phyloP scores from a whole-genome alignment of 2,797 vertebrate genomes.

The Liasis olivaceus region DNA sequence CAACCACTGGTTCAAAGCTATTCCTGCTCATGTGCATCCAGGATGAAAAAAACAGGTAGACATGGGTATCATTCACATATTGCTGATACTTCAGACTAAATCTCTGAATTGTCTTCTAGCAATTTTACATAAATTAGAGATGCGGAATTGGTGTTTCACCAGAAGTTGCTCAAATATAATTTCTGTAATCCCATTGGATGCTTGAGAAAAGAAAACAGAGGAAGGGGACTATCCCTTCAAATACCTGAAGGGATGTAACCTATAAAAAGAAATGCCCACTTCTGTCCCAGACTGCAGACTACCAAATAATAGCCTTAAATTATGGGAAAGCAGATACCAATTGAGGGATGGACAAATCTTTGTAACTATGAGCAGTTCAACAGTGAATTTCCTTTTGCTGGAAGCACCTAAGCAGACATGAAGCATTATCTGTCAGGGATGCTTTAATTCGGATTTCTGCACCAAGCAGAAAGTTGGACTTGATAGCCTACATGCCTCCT shows the following conservation, averaged over 20 bases:
- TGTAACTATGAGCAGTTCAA: neutral
- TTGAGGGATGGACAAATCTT: neutral
- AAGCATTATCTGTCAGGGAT: neutral
- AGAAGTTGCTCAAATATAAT: neutral
- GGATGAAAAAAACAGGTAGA: neutral
- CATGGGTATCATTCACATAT: neutral
- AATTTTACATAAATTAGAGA: neutral
- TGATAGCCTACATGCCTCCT: neutral
- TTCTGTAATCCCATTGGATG: neutral
- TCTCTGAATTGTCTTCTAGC: neutral
- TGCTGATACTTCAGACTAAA: neutral
- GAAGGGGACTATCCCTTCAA: neutral
- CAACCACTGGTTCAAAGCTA: neutral
- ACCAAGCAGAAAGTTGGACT: neutral
- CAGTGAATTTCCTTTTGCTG: neutral
- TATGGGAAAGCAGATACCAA: neutral
- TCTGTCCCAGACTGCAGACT: neutral
- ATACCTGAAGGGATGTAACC: neutral
- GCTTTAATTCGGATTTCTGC: neutral
- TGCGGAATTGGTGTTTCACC: neutral
- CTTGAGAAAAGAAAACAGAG: neutral
- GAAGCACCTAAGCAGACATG: neutral
- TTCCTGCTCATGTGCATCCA: too few species aligned
- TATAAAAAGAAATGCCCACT: neutral
- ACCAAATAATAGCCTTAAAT: neutral